Evolutionary conservation across 2,797 vertebrate genomes (phyloP), one percentile per base, ranked within the genome.

Genomic region (Xerus rutilus): DNA sequence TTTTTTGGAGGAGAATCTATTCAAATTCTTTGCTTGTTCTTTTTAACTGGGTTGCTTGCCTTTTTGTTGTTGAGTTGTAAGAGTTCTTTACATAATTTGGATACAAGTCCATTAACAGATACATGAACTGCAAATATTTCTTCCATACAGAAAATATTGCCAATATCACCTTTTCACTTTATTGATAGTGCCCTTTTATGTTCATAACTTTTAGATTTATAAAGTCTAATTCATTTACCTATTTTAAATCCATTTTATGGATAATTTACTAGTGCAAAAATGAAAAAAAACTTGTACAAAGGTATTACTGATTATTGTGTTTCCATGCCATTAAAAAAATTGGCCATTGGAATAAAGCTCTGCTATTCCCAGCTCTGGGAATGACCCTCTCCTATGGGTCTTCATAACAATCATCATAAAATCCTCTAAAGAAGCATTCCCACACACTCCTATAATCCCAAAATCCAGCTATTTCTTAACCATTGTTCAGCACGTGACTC

Each of bases 361-460:
- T n/a, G 47, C 13, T 32, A 17, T 25, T 81, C 43, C n/a, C 20
- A 52, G 11, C 21, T 0, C 45, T 45, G 32, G 32, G 10, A 25
- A 11, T 59, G 35, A 9, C 30, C 45, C 4, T 54, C 14, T 73
- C 6, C 12, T 28, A 4, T 18, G 25, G 23, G 28, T 88, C 20
- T n/a, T 54, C 6, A 20, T 43, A 76, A 35, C 13, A 12, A 39
- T 43, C 5, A 8, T 25, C 52, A 35, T 20, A 3, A 39, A 32
- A 45, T 45, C 15, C 15, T 11, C 30, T 18, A 11, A 39, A n/a
- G 28, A 23, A 57, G 12, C 11, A 83, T 23, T 45, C 12, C 11
- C 4, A 0, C 5, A 28, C 7, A 28, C 14, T 59, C 7, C 12
- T 14, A 30, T 3, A 3, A 20, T 14, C n/a, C 28, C 45, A 20